Conservation (phyloP, 2,888 invertebrate genomes). For the Melanchra persicariae region DNA sequence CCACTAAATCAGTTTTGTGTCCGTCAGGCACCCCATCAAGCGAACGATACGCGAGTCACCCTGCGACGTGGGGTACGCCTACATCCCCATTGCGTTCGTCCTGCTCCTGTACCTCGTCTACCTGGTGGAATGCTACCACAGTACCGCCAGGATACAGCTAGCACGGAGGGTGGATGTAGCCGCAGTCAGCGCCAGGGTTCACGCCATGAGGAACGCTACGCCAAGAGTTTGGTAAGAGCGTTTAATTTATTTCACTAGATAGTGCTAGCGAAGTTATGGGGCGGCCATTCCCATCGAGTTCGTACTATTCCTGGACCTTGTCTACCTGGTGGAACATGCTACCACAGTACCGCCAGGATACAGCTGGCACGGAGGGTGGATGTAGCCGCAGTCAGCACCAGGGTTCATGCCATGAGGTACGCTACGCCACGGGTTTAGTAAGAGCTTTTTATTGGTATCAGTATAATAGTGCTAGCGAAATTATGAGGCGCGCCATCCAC, state of each 20-base stretch:
- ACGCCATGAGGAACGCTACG: constrained; percentile 92
- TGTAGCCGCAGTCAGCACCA: constrained; percentile 92
- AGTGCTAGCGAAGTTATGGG: background rate
- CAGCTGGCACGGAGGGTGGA: constrained; percentile 92
- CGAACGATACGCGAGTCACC: constrained; percentile 93
- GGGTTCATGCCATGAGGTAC: constrained; percentile 92
- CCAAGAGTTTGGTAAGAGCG: constrained; percentile 93
- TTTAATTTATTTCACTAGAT: no score
- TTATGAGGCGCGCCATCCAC: constrained; percentile 88
- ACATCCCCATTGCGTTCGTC: constrained; percentile 95
- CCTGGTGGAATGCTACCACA: constrained; percentile 96
- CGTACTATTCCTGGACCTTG: constrained; percentile 95
- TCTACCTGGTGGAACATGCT: constrained; percentile 96
- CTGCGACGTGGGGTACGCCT: constrained; percentile 95
- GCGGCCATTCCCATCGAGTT: constrained; percentile 93
- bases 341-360: constrained; percentile 94
- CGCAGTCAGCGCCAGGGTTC: constrained; percentile 92
- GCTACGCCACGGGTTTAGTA: constrained; percentile 95
- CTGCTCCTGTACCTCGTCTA: constrained; percentile 95
- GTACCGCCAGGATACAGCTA: constrained; percentile 93
- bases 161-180: constrained; percentile 92
- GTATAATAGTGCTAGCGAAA: background rate
- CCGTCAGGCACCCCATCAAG: constrained; percentile 91
- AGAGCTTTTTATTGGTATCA: constrained; percentile 54
- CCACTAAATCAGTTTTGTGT: constrained; percentile 76